These are phyloP conservation scores for Zaprionus taronus DNA, from an alignment of 1,140 invertebrate species.

Conservation along the genomic window DNA sequence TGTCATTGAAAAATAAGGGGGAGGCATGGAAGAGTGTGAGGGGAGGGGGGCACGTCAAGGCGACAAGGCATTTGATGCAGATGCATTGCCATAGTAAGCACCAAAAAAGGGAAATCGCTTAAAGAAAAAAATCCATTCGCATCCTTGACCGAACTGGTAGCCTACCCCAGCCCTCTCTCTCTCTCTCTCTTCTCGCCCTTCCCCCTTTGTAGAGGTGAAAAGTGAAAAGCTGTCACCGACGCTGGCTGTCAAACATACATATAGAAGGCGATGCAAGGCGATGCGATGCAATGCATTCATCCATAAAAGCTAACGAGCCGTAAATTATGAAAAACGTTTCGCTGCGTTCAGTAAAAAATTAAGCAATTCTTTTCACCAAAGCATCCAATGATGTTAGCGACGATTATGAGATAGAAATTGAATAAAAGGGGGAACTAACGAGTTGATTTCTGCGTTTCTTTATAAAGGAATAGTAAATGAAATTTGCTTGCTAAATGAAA, in stretches of 20 bases:
- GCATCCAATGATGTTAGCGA: background rate
- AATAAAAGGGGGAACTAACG: conserved; percentile 14
- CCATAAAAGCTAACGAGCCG: conserved; percentile 79
- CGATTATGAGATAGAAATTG: conserved; percentile 1
- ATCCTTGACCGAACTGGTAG: conserved; percentile 62
- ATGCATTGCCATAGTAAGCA: conserved; percentile 31
- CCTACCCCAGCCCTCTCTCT: background rate
- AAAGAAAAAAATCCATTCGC: conserved; percentile 5
- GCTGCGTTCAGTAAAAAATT: conserved; percentile 11
- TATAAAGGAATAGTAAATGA: background rate
- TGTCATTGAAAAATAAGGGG: background rate
- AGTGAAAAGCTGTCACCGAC: conserved; percentile 75
- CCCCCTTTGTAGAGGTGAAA: conserved; percentile 52
- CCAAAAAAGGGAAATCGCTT: conserved; percentile 40
- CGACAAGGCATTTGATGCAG: conserved; percentile 47
- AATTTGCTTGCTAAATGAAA: background rate
- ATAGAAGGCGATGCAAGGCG: conserved; percentile 4
- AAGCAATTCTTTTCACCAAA: conserved; percentile 11
- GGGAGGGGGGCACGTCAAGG: conserved; percentile 5
- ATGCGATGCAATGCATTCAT: conserved; percentile 48
- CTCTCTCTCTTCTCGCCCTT: background rate
- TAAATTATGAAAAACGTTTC: conserved; percentile 66
- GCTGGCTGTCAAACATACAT: conserved; percentile 49
- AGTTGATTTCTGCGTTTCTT: conserved; percentile 8
- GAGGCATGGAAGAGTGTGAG: background rate